Evolutionary conservation across 2,888 invertebrate species (phyloP), one percentile per base, ranked within the genome.

Genomic region (Lasioglossum vierecki): DNA sequence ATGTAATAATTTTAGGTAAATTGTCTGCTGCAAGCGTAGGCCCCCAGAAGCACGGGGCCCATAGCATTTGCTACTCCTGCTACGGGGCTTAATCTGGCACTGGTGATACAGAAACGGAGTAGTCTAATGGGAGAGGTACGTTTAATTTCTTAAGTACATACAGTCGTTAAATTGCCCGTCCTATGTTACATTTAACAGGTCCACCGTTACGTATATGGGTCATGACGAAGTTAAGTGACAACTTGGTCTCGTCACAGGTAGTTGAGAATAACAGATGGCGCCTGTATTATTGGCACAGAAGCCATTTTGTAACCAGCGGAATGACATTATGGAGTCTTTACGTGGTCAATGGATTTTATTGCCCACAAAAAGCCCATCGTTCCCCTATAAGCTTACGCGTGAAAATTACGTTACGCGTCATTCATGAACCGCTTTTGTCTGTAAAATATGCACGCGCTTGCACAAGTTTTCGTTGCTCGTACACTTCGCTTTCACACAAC

Each of bases 81-180:
- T 30, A 30, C 30, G 30, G 30, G 30, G 30, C 30, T 30, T 30
- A 30, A 30, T 30, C 30, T 30, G 30, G 30, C 30, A 30, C 30
- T 30, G 30, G 30, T 30, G 30, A 30, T 30, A 30, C 5, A 26
- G 26, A 4, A 26, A 26, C 60, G 13, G 26, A 0, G 60, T 2
- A 15, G 26, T 15, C 60, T 63, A 63, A 63, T 15, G 26, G 5
- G 60, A 30, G 5, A 63, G 5, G 26, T 13, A 13, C 30, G 60
- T 30, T 63, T 63, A 63, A 63, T 63, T 63, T 63, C 60, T 63
- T 63, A 63, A 63, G 60, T n/a, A 57, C n/a, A 11, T n/a, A n/a
- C 60, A 30, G 26, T 63, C 60, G 60, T 63, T 63, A 63, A 30
- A 63, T 63, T 15, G 15, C 60, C 60, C 26, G 60, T 15, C 30